Percentiles rank a stretch among this genome's conserved stretches.
phyloP scores from a whole-genome alignment of 1,140 invertebrate species.

The Ooceraea biroi region DNA sequence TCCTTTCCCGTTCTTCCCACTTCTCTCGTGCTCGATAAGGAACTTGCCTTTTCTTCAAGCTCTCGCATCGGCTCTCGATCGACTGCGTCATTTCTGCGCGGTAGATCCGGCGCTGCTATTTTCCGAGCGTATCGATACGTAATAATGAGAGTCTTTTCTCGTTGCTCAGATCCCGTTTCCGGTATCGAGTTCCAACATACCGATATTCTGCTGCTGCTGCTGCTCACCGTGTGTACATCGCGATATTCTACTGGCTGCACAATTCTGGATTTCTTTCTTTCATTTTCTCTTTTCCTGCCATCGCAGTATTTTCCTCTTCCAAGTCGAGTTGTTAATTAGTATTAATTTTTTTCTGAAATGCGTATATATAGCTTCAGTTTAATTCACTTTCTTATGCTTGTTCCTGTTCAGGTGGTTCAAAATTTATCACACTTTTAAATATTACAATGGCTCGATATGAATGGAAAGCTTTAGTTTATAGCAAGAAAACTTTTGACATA shows the following conservation, averaged over 20 bases:
- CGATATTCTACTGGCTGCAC: not conserved
- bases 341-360: not conserved
- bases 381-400: too few relatives aligned
- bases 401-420: not conserved
- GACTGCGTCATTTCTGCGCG: conserved; percentile 64
- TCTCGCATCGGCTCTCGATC: conserved; percentile 14
- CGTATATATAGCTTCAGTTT: too few relatives aligned
- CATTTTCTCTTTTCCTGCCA: not conserved
- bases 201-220: conserved; percentile 10
- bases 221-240: not conserved
- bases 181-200: not conserved
- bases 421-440: not conserved
- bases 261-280: not conserved
- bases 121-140: conserved; percentile 82
- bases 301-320: not conserved
- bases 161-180: conserved; percentile 48
- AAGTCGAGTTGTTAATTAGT: not conserved
- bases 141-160: conserved; percentile 83
- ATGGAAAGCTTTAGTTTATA: conserved; percentile 7
- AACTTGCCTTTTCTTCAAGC: conserved; percentile 66
- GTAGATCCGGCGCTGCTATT: conserved; percentile 77
- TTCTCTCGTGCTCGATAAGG: conserved; percentile 40
- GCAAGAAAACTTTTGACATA: conserved; percentile 13
- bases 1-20: not conserved
- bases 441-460: not conserved